phyloP scores from a whole-genome alignment of 2,797 vertebrate species.

The Fundulus diaphanus region DNA sequence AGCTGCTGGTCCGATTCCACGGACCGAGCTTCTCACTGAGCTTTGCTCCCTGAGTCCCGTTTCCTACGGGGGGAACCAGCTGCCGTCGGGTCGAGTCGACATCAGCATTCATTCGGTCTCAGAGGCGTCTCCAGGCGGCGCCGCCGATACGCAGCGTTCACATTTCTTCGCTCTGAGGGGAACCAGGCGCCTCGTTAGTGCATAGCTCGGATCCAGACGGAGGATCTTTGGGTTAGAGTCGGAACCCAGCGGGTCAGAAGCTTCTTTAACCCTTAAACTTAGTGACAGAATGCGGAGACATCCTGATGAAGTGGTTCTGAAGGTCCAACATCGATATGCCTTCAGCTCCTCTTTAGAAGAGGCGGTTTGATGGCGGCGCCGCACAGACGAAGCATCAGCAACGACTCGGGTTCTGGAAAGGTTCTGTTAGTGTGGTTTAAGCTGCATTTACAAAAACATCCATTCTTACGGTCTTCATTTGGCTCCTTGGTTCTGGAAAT shows the following conservation, averaged over 20 bases:
- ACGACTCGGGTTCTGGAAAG: neutral
- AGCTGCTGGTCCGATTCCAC: constrained; percentile 9
- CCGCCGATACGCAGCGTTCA: constrained; percentile 56
- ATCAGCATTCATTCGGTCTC: constrained; percentile 70
- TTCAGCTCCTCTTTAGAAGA: neutral
- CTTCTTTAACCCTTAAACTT: no score
- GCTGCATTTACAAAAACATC: constrained; percentile 56
- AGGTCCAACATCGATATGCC: neutral
- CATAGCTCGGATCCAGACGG: constrained; percentile 62
- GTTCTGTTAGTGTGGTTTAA: constrained; percentile 35
- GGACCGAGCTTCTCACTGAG: constrained; percentile 19
- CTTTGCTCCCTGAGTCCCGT: constrained; percentile 64
- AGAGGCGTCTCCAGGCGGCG: constrained; percentile 21
- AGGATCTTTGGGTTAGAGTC: constrained; percentile 43
- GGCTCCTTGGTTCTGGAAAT: constrained; percentile 38
- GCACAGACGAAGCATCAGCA: neutral
- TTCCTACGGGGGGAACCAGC: constrained; percentile 42
- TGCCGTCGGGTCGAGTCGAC: constrained; percentile 52
- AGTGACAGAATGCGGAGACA: no score
- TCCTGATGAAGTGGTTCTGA: no score
- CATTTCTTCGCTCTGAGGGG: constrained; percentile 64
- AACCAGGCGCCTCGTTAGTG: constrained; percentile 53
- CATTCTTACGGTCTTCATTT: constrained; percentile 23
- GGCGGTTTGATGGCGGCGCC: neutral
- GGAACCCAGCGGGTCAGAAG: constrained; percentile 20